Base-by-base conservation (phyloP, 2,797 vertebrate genomes). In the Aeoliscus strigatus region DNA sequence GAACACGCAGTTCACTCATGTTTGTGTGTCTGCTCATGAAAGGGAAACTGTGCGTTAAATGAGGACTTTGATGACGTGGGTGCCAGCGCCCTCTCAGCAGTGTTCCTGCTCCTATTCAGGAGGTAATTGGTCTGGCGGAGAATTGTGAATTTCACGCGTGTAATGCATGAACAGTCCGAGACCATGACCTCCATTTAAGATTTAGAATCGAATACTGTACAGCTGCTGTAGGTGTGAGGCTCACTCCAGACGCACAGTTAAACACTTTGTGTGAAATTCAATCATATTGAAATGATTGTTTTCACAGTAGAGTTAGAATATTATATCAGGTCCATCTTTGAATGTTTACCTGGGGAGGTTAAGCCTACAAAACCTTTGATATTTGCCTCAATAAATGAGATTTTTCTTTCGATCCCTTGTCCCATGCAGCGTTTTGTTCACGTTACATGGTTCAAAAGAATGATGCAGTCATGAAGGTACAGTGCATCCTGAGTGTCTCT, bases 361-460 rank as follows among this genome's bases (percentile, higher is more conserved):
- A 64, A 54, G 8, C 12, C 65, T 61, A 81, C 49, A 18, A 14
- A 44, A 42, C 47, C 14, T 59, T 38, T 48, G 42, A 60, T 30
- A 1, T 59, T 36, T 30, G 17, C 18, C 28, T 60, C 23, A 37
- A 45, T 30, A 49, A 64, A 55, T 46, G 2, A 18, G 10, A 23
- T 35, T 3, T 30, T 34, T 21, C 8, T 14, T 15, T 11, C n/a
- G 23, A 29, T 45, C 32, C 60, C 51, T 44, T 23, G 57, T 66
- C 42, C 27, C 37, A 42, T 44, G 36, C 37, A 4, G 10, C 60
- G 54, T 26, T 65, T 60, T 50, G 36, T 10, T 15, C 40, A 54
- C 37, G 52, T 51, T 52, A 38, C 5, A 25, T 33, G 34, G 27
- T 48, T 40, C 38, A 14, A 38, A 37, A 48, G 37, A 43, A 5